These are phyloP conservation scores for Temnothorax nylanderi DNA, from an alignment of 1,140 invertebrate species.

Conservation along the genomic window DNA sequence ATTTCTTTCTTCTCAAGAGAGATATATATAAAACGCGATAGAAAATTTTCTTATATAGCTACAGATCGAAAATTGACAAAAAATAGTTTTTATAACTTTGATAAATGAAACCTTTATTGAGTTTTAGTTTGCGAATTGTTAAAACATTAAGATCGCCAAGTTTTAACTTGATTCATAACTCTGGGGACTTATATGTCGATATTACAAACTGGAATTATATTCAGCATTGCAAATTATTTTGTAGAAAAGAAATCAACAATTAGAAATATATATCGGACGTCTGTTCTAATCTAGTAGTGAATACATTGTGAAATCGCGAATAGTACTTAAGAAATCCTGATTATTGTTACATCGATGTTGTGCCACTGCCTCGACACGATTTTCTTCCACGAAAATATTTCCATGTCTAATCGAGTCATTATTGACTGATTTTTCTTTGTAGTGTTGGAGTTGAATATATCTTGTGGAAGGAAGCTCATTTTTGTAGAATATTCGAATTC, in stretches of 20 bases:
- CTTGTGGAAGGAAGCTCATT: neutral
- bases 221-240: neutral
- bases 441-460: neutral
- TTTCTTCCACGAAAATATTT: constrained; percentile 44
- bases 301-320: neutral
- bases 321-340: constrained; percentile 48
- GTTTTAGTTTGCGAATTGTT: neutral
- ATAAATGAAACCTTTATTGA: constrained; percentile 8
- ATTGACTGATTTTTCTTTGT: neutral
- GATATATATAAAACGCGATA: neutral
- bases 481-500: neutral
- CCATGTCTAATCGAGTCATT: constrained; percentile 3
- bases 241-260: neutral
- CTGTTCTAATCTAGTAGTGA: neutral
- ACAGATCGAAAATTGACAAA: neutral
- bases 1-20: constrained; percentile 17
- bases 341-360: constrained; percentile 40
- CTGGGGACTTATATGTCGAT: neutral
- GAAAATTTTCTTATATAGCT: constrained; percentile 12
- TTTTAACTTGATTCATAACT: neutral
- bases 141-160: neutral
- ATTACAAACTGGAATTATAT: neutral
- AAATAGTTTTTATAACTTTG: neutral
- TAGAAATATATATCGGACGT: neutral
- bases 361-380: constrained; percentile 29